Conservation (phyloP, 2,113 vertebrate species). For the Bagarius yarrelli region DNA sequence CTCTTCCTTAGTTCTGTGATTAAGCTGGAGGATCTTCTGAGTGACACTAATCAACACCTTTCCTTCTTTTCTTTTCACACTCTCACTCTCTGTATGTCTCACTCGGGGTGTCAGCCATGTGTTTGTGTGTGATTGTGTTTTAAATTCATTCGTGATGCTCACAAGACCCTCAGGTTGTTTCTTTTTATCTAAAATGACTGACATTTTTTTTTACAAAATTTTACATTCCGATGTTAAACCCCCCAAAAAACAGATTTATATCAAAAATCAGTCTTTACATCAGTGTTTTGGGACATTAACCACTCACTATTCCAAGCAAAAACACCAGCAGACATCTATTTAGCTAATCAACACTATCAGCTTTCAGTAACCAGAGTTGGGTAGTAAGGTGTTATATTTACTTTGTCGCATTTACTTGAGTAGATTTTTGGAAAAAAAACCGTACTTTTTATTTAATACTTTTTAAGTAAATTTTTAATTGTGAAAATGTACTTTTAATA, state of each 20-base stretch:
- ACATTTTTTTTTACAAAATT: neutral
- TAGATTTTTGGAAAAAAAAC: too few relatives aligned
- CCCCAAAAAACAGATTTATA: too few relatives aligned
- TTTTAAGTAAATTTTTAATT: too few relatives aligned
- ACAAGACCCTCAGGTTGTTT: neutral
- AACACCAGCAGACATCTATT: neutral
- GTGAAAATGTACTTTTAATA: too few relatives aligned
- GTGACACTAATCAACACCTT: conserved; percentile 72
- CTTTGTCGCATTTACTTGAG: too few relatives aligned
- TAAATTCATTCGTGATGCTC: neutral
- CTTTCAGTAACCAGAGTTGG: neutral
- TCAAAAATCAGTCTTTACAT: neutral
- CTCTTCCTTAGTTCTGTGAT: conserved; percentile 56
- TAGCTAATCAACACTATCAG: neutral
- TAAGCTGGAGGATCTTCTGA: conserved; percentile 58
- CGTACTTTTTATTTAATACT: too few relatives aligned
- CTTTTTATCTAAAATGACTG: neutral
- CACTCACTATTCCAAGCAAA: neutral
- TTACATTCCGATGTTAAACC: too few relatives aligned
- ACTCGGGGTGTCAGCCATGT: conserved; percentile 6
- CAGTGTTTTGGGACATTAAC: neutral
- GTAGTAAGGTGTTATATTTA: too few relatives aligned
- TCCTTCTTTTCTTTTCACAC: conserved; percentile 56
- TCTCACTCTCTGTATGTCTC: conserved; percentile 19
- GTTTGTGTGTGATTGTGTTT: conserved; percentile 1